Base-by-base conservation (phyloP, 2,113 vertebrate species). In the Plecturocebus donacophilus region DNA sequence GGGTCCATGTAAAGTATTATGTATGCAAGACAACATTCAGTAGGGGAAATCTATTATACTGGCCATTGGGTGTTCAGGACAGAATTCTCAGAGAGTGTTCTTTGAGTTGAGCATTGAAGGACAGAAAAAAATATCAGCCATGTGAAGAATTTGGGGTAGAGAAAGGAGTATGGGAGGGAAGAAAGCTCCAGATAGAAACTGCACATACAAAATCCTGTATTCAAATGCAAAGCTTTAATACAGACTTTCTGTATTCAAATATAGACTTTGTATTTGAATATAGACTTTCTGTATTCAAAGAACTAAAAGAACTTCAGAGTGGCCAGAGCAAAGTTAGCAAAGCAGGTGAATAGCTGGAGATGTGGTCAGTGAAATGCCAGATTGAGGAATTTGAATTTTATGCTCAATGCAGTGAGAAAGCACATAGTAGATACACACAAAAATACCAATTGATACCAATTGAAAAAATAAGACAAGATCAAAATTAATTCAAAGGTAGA, bases 401-500 rank as follows among this genome's bases (percentile, higher is more conserved):
- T 83, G 71, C 30, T 73, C 12, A 82, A 38, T 45, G 84, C 5
- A 27, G 5, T 81, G 30, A 17, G 71, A 94, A 94, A 64, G 13
- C 38, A 84, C 61, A 82, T 20, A 76, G 17, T 40, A 84, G n/a
- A 56, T 25, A 76, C 21, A 64, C 19, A 75, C 61, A 17, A 90
- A n/a, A 47, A 27, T 58, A 47, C 25, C 58, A 47, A 13, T 76
- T 87, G 14, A 52, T 52, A 52, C 16, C 49, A 52, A 52, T 52
- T 52, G 49, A 52, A 52, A 86, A 35, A 64, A 49, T 54, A 95
- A 20, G 82, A 30, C 8, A 85, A 87, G 40, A 35, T 84, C 13
- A 70, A 80, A 94, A 85, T 92, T 30, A 76, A 73, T 85, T 91
- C 20, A 71, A 42, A 90, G 35, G 23, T 95, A 92, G 84, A 76